These are phyloP conservation scores for Geococcyx californianus DNA, from an alignment of 2,113 vertebrate genomes.

Conservation along the genomic window DNA sequence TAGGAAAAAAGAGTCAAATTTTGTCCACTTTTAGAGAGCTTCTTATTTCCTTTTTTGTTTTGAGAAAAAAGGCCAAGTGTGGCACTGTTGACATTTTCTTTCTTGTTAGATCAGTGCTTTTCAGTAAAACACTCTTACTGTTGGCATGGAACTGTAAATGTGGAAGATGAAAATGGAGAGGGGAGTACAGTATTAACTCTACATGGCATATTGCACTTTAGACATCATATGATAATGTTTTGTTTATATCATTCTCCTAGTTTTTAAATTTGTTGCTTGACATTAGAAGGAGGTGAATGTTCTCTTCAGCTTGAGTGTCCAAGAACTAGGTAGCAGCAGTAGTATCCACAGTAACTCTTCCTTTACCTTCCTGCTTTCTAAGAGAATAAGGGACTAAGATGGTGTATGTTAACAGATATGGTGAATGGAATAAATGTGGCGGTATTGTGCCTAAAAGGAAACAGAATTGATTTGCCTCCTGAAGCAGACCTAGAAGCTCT, in stretches of 20 bases:
- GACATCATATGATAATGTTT: neutral
- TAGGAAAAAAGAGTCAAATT: neutral
- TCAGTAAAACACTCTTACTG: neutral
- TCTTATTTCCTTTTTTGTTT: neutral
- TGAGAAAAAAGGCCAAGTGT: neutral
- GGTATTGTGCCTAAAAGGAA: neutral
- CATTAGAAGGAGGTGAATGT: neutral
- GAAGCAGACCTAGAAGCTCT: neutral
- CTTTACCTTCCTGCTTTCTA: neutral
- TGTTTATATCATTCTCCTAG: neutral
- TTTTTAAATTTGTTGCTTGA: neutral
- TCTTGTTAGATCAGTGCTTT: neutral
- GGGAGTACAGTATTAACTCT: neutral
- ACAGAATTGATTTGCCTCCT: neutral
- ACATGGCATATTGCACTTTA: neutral
- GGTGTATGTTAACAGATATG: neutral
- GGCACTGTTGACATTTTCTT: conserved; percentile 3
- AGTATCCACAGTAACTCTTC: neutral
- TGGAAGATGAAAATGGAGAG: neutral
- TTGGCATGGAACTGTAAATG: neutral
- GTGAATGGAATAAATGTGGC: neutral
- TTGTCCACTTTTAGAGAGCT: neutral
- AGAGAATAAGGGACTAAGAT: neutral
- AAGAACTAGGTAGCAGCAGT: neutral
- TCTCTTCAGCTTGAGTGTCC: neutral